Base-by-base conservation (phyloP, 2,888 invertebrate genomes). In the Lamellibrachia satsuma region DNA sequence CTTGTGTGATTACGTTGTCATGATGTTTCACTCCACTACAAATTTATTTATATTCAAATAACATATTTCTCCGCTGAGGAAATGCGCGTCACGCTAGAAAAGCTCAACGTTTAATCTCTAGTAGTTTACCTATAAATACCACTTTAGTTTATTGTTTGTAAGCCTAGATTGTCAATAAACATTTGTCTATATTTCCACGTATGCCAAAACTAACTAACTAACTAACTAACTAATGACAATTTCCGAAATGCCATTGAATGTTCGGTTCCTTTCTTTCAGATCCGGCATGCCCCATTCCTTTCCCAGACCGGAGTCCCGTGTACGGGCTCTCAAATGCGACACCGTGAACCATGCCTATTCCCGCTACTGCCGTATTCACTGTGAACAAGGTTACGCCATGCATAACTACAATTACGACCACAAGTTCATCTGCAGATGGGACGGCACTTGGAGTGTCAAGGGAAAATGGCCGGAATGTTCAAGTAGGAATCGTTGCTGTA, bases 291-390 rank as follows among this genome's bases (percentile, higher is more conserved):
- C n/a, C 52, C 1, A 91, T 91, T 27, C 92, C 92, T 60, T 91
- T 15, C 51, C 22, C 52, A 27, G 92, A 92, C 75, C 91, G 52
- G 57, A 52, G 91, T n/a, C 93, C 93, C 51, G 22, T n/a, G 57
- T n/a, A 91, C 75, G 93, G 93, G 93, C 93, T n/a, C 92, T 93
- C 51, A 92, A 91, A 92, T 93, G 93, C 57, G 92, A 3, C 90
- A 92, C 15, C n/a, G 57, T 15, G 22, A 15, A 39, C 39, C 52
- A 90, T 9, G 57, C 11, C 39, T 92, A 90, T n/a, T 91, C 91
- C 3, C 55, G 75, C 39, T 55, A 90, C 57, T 93, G 93, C 60
- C 93, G 93, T 15, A 90, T 93, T 22, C 90, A 91, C 52, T 93
- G 93, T 51, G 39, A 90, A 7, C 60, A 92, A 11, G 92, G 92